A percentile compares a stretch with the other conserved stretches of the same genome.
phyloP scores from a whole-genome alignment of 1,140 invertebrate genomes.

The Drosophila pseudoobscura region DNA sequence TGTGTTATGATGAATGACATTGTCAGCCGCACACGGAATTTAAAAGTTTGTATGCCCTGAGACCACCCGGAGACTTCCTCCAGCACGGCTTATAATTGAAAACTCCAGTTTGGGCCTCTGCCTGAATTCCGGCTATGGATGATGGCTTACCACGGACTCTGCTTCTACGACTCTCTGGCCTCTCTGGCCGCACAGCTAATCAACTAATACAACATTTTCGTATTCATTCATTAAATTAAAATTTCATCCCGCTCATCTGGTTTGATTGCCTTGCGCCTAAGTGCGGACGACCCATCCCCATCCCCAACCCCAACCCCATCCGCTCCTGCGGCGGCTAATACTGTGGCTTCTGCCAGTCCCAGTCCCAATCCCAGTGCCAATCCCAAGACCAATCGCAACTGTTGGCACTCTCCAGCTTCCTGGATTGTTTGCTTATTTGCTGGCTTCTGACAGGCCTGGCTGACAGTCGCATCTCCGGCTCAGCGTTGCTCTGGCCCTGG shows the following conservation, averaged over 20 bases:
- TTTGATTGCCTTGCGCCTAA: slow-evolving; percentile 77
- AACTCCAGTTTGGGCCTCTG: slow-evolving; percentile 21
- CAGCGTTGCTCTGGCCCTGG: neutral
- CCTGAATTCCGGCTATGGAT: neutral
- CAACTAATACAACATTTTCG: slow-evolving; percentile 74
- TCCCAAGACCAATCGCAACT: slow-evolving; percentile 74
- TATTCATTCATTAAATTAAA: slow-evolving; percentile 82
- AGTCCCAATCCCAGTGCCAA: slow-evolving; percentile 45
- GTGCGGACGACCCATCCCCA: slow-evolving; percentile 36
- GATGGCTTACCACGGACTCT: neutral
- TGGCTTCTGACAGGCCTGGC: slow-evolving; percentile 16
- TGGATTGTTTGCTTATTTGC: slow-evolving; percentile 57
- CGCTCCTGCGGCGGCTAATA: slow-evolving; percentile 28
- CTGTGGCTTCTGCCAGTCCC: slow-evolving; percentile 21
- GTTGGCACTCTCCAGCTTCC: slow-evolving; percentile 58
- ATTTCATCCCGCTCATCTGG: slow-evolving; percentile 78
- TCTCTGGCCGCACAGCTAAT: slow-evolving; percentile 57
- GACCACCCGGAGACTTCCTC: slow-evolving; percentile 15
- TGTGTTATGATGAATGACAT: slow-evolving; percentile 81
- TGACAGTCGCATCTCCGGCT: slow-evolving; percentile 42
- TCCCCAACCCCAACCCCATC: neutral
- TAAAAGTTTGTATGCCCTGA: slow-evolving; percentile 54
- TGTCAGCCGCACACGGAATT: slow-evolving; percentile 75
- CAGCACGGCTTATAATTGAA: slow-evolving; percentile 70
- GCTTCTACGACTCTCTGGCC: slow-evolving; percentile 12